Evolutionary conservation across 2,797 vertebrate genomes (phyloP).

Genomic region (Leptodactylus fallax): DNA sequence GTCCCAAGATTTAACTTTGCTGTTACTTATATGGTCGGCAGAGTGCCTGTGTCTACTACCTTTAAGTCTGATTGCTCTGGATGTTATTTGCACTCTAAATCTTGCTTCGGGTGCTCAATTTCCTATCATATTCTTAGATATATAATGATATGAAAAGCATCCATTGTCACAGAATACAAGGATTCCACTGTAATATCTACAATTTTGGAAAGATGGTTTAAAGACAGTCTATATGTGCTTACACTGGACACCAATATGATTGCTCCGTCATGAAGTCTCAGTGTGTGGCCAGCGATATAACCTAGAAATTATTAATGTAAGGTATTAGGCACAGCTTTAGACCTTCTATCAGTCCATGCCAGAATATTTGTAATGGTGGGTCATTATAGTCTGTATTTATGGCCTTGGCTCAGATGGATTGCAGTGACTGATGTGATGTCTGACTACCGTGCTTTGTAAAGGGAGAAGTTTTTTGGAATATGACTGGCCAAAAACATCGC

Average conservation of each 20-base stretch:
- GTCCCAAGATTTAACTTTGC: too few relatives aligned
- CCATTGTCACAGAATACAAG: neutral
- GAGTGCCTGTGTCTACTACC: too few relatives aligned
- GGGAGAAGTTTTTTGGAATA: constrained; percentile 10
- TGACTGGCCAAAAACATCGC: constrained; percentile 33
- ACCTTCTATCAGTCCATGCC: constrained; percentile 11
- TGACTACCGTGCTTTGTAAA: constrained; percentile 45
- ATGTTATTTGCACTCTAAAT: neutral
- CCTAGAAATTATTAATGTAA: neutral
- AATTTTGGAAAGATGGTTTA: neutral
- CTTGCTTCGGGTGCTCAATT: neutral
- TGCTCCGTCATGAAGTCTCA: neutral
- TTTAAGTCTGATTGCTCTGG: neutral
- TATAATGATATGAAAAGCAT: neutral
- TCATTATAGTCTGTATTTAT: constrained; percentile 11
- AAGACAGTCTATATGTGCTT: neutral
- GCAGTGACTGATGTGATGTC: constrained; percentile 38
- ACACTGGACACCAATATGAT: neutral
- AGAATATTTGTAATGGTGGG: constrained; percentile 5
- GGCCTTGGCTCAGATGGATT: constrained; percentile 3
- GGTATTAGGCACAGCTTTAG: neutral
- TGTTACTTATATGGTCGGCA: too few relatives aligned
- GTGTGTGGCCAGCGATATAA: constrained; percentile 7
- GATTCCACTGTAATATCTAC: neutral
- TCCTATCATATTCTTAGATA: neutral